phyloP scores from a whole-genome alignment of 2,797 vertebrate species.

The Acanthiza pusilla region DNA sequence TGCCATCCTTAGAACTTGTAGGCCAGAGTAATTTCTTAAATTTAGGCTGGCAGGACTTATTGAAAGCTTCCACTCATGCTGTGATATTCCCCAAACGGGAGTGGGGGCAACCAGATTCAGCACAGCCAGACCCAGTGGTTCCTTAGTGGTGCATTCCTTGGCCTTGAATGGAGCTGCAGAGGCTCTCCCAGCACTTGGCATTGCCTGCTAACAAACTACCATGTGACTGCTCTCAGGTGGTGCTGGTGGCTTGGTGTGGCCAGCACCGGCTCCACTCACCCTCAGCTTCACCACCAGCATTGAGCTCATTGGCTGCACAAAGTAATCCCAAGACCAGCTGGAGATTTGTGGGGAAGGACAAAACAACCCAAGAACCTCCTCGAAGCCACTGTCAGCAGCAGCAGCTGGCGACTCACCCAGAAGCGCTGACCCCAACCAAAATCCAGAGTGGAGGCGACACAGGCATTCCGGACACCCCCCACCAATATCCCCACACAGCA shows the following conservation, averaged over 20 bases:
- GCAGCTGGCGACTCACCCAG: not conserved
- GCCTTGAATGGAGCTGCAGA: constrained; percentile 51
- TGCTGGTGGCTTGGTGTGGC: not conserved
- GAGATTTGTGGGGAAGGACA: not conserved
- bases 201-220: not conserved
- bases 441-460: not conserved
- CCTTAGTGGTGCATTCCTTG: not conserved
- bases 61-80: not conserved
- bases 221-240: not conserved
- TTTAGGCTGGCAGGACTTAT: not conserved
- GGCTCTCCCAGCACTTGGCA: not conserved
- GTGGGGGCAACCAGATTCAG: not conserved
- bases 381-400: not conserved
- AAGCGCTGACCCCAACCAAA: not conserved
- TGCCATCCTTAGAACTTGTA: not conserved
- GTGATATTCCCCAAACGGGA: not conserved
- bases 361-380: not conserved
- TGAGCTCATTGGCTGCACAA: not conserved
- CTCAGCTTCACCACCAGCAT: not conserved
- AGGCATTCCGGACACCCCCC: not conserved
- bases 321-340: not conserved
- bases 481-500: not conserved
- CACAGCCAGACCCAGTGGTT: not conserved
- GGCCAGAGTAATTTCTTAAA: not conserved
- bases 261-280: not conserved